phyloP scores from a whole-genome alignment of 2,797 vertebrate species.

The Schizopygopsis malacanthus region DNA sequence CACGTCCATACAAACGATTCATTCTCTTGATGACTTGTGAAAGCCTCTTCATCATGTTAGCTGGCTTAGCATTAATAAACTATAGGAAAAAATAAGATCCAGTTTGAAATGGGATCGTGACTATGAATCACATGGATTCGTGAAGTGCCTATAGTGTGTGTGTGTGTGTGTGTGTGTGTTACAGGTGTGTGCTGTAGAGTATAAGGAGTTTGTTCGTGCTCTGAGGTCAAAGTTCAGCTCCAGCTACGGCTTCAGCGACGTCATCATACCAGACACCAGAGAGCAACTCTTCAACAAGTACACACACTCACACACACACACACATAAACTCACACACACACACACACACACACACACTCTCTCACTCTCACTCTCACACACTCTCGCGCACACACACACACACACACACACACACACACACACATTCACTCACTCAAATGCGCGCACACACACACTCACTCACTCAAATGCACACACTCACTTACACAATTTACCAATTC shows the following conservation, averaged over 20 bases:
- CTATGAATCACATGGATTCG: background rate
- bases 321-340: no score
- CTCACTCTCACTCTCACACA: no score
- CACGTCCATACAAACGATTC: background rate
- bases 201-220: conserved; percentile 85
- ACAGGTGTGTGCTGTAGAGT: conserved; percentile 87
- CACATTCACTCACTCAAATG: no score
- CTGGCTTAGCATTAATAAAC: background rate
- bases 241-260: conserved; percentile 68
- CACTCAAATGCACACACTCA: no score
- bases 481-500: no score
- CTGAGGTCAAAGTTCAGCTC: conserved; percentile 92
- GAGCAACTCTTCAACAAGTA: conserved; percentile 88
- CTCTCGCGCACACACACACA: no score
- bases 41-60: conserved; percentile 59
- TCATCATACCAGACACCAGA: conserved; percentile 86
- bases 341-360: no score
- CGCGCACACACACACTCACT: no score
- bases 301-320: background rate
- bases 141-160: background rate
- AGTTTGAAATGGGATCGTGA: background rate
- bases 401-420: no score
- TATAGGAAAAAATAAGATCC: background rate
- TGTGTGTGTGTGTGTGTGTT: no score
- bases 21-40: background rate